Conservation (phyloP, 2,797 vertebrate species). For the Prionace glauca region DNA sequence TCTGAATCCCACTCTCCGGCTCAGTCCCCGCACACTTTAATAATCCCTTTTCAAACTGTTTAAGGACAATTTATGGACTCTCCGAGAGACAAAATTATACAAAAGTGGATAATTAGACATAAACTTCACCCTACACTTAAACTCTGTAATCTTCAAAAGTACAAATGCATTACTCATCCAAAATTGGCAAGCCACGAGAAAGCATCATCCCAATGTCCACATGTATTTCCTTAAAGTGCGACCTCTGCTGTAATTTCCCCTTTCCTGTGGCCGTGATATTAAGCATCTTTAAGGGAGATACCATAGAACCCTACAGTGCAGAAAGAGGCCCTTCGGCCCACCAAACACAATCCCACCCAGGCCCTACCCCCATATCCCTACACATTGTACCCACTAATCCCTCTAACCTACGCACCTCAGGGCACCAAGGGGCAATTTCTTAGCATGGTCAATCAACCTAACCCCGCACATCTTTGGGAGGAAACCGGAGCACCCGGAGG, state of each 20-base stretch:
- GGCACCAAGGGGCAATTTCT: too few species aligned
- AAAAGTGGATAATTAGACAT: not conserved
- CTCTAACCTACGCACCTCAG: too few species aligned
- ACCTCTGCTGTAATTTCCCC: not conserved
- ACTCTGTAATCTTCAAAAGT: not conserved
- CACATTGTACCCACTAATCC: too few species aligned
- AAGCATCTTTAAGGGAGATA: too few species aligned
- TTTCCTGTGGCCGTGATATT: not conserved
- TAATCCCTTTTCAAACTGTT: not conserved
- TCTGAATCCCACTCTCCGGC: not conserved
- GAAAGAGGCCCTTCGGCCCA: too few species aligned
- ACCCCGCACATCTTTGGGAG: too few species aligned
- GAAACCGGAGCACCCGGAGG: too few species aligned
- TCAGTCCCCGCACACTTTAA: not conserved
- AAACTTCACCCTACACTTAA: not conserved
- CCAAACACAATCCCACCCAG: too few species aligned
- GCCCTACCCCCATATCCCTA: too few species aligned
- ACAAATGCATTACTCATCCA: not conserved
- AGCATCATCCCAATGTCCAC: not conserved
- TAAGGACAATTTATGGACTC: not conserved
- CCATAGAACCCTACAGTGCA: too few species aligned
- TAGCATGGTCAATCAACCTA: too few species aligned
- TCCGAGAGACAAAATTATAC: not conserved
- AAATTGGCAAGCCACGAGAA: not conserved
- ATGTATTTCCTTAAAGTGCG: too few species aligned